A percentile compares a stretch with the other conserved stretches of the same genome.
Conservation (phyloP, 2,888 invertebrate genomes). For the Molorchus minor region DNA sequence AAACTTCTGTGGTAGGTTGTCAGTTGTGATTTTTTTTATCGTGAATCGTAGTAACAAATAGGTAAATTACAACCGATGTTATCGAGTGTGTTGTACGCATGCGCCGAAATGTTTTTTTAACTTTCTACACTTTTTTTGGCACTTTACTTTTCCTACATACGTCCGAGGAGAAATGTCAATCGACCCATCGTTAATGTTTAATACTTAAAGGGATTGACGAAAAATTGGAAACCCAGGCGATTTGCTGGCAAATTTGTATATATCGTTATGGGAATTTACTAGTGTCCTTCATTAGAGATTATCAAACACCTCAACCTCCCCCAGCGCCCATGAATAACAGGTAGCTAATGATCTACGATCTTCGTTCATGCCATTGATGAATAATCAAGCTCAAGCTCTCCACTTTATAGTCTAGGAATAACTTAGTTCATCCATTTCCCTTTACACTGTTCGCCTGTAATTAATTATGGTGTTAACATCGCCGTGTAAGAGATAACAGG, state of each 20-base stretch:
- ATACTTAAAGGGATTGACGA: background rate
- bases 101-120: too few relatives aligned
- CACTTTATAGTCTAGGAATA: constrained; percentile 26
- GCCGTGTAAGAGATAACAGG: constrained; percentile 24
- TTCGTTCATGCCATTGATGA: constrained; percentile 25
- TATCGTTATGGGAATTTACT: constrained; percentile 10
- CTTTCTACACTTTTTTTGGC: too few relatives aligned
- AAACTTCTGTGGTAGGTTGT: too few relatives aligned
- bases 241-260: background rate
- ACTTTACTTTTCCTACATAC: too few relatives aligned
- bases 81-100: too few relatives aligned
- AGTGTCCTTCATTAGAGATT: constrained; percentile 21
- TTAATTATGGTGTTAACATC: constrained; percentile 25
- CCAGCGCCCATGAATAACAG: constrained; percentile 29
- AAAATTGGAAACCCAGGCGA: background rate
- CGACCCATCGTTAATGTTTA: too few relatives aligned
- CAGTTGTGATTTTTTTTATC: too few relatives aligned
- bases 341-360: constrained; percentile 31
- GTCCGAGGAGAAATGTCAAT: too few relatives aligned
- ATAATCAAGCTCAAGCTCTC: constrained; percentile 24
- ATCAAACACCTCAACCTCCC: constrained; percentile 24
- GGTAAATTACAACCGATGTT: too few relatives aligned
- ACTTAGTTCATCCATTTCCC: constrained; percentile 25
- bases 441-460: constrained; percentile 22
- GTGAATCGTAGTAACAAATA: too few relatives aligned